Percentiles rank a stretch among this genome's conserved stretches.
phyloP scores from a whole-genome alignment of 2,888 invertebrate species.

The Argynnis bischoffii region DNA sequence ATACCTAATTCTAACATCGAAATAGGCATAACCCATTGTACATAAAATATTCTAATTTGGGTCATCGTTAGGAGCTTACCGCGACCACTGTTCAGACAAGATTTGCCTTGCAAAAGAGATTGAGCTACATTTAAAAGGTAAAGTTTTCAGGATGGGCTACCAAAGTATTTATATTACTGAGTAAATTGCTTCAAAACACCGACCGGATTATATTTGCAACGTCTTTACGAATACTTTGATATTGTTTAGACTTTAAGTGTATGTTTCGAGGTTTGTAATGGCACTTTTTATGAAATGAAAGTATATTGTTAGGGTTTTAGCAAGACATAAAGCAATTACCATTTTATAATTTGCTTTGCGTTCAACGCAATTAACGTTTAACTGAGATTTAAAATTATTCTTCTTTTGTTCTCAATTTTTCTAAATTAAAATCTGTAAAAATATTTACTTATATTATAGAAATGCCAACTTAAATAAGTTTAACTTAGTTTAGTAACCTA shows the following conservation, averaged over 20 bases:
- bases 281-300: slow-evolving; percentile 1
- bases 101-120: slow-evolving; percentile 36
- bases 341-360: no score
- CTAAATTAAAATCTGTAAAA: no score
- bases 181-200: slow-evolving; percentile 28
- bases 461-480: no score
- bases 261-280: slow-evolving; percentile 10
- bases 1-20: slow-evolving; percentile 1
- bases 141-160: slow-evolving; percentile 29
- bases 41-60: slow-evolving; percentile 29
- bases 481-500: no score
- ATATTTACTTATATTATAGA: no score
- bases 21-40: slow-evolving; percentile 7
- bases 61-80: slow-evolving; percentile 23
- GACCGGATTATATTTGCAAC: slow-evolving; percentile 18
- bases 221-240: slow-evolving; percentile 9
- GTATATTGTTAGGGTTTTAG: background rate
- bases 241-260: slow-evolving; percentile 18
- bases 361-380: no score
- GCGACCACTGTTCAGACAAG: slow-evolving; percentile 7
- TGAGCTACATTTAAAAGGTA: slow-evolving; percentile 29
- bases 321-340: no score
- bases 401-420: no score
- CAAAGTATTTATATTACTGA: slow-evolving; percentile 28
- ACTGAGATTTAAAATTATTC: no score